Percentiles rank a stretch among this genome's conserved stretches.
Conservation (phyloP, 2,797 vertebrate species). For the Erethizon dorsatum region DNA sequence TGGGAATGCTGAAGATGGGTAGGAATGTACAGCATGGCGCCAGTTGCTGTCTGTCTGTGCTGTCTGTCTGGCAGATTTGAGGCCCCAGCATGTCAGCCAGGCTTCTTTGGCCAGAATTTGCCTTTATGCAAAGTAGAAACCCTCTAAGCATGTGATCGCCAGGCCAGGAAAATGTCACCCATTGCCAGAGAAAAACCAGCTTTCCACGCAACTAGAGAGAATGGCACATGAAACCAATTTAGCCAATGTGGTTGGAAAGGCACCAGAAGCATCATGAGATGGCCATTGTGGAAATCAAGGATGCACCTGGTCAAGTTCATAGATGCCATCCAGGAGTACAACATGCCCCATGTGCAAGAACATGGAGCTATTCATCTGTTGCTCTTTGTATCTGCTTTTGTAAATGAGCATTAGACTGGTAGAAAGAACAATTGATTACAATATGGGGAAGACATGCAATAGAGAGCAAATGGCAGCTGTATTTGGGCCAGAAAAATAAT, state of each 20-base stretch:
- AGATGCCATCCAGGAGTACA: background rate
- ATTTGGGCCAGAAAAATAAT: slow-evolving; percentile 19
- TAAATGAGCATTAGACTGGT: background rate
- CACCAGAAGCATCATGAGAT: background rate
- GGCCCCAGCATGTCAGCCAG: slow-evolving; percentile 79
- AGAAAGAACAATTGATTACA: background rate
- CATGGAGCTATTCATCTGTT: background rate
- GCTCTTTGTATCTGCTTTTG: background rate
- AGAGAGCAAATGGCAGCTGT: background rate
- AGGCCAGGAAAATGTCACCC: slow-evolving; percentile 85
- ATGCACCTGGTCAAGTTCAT: slow-evolving; percentile 18
- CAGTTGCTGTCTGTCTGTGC: slow-evolving; percentile 76
- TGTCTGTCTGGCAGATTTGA: slow-evolving; percentile 69
- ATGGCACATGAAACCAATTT: slow-evolving; percentile 82
- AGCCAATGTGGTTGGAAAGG: slow-evolving; percentile 62
- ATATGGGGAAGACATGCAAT: background rate
- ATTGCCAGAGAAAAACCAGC: slow-evolving; percentile 82
- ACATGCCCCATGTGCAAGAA: background rate
- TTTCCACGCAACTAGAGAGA: slow-evolving; percentile 64
- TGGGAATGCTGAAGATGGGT: slow-evolving; percentile 69
- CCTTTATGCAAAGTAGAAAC: slow-evolving; percentile 80
- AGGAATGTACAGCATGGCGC: slow-evolving; percentile 68
- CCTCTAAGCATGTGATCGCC: slow-evolving; percentile 75
- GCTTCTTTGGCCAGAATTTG: slow-evolving; percentile 79
- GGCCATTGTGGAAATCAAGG: slow-evolving; percentile 39